phyloP scores from a whole-genome alignment of 2,888 invertebrate species.

The Urechis unicinctus region DNA sequence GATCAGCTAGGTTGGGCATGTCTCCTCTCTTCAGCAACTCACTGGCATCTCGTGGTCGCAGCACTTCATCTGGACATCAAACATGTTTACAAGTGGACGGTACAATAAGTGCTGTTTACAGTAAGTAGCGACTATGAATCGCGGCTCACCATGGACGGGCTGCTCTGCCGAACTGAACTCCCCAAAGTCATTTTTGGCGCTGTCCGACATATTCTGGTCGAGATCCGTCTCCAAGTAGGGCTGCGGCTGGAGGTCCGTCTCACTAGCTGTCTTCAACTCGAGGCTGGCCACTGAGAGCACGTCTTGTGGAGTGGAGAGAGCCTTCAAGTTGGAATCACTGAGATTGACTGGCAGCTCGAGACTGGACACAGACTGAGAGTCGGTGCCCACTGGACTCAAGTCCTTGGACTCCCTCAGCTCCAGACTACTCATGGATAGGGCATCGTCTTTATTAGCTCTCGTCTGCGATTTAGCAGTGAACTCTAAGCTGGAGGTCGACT shows the following conservation, averaged over 20 bases:
- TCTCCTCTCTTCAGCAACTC: conserved; percentile 15
- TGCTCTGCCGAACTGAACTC: no score
- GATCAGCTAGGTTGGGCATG: conserved; percentile 27
- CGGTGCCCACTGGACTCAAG: conserved; percentile 20
- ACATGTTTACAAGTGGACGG: no score
- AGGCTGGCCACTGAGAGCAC: conserved; percentile 40
- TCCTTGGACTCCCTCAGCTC: conserved; percentile 27
- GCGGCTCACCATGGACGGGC: no score
- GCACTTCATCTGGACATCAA: neutral
- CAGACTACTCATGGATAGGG: conserved; percentile 42
- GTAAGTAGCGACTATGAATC: no score
- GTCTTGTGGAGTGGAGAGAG: conserved; percentile 25
- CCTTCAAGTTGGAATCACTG: neutral
- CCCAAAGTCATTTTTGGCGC: no score
- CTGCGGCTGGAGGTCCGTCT: neutral
- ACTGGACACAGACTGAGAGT: conserved; percentile 43
- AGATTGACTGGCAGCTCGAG: conserved; percentile 28
- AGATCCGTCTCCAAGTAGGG: no score
- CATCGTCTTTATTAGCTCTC: conserved; percentile 24
- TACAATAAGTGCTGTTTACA: no score
- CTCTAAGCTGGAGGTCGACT: conserved; percentile 11
- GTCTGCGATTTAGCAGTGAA: conserved; percentile 9
- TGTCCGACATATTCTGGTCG: no score
- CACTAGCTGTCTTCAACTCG: conserved; percentile 24
- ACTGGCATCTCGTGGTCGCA: conserved; percentile 12